A percentile compares a stretch with the other conserved stretches of the same genome.
Conservation (phyloP, 2,888 invertebrate species). For the Fragum whitleyi region DNA sequence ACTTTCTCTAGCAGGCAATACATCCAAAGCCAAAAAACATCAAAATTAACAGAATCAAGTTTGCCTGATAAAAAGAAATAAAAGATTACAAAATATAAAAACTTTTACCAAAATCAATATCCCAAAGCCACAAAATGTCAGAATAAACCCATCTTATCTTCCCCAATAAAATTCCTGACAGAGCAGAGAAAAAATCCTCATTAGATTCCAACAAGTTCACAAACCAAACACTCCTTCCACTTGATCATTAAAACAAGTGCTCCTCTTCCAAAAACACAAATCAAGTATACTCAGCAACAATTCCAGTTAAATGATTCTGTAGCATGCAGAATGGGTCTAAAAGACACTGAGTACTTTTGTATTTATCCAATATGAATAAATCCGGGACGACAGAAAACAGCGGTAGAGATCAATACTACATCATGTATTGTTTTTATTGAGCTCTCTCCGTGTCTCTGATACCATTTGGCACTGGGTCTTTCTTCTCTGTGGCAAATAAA, state of each 20-base stretch:
- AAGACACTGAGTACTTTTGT: constrained; percentile 30
- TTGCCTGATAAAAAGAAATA: constrained; percentile 11
- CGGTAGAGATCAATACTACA: constrained; percentile 22
- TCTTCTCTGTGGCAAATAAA: no score
- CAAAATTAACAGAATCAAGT: no score
- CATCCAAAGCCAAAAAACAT: no score
- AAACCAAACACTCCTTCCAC: constrained; percentile 11
- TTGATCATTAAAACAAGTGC: constrained; percentile 15
- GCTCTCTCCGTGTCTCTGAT: constrained; percentile 16
- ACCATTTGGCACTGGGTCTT: not conserved
- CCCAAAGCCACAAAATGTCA: not conserved
- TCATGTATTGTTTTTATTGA: constrained; percentile 29
- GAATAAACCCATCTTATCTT: constrained; percentile 1
- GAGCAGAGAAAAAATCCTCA: not conserved
- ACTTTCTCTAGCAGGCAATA: no score
- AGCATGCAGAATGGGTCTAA: constrained; percentile 12
- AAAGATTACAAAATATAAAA: not conserved
- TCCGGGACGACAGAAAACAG: constrained; percentile 23
- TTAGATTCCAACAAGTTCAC: not conserved
- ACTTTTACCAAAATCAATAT: not conserved
- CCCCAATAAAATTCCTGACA: constrained; percentile 2
- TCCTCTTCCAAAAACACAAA: constrained; percentile 17
- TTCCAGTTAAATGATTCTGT: constrained; percentile 8
- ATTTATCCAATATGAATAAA: constrained; percentile 32
- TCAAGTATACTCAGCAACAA: constrained; percentile 22